A percentile compares a stretch with the other conserved stretches of the same genome.
Evolutionary conservation across 2,113 vertebrate genomes (phyloP).

Genomic region (Lepisosteus osseus): DNA sequence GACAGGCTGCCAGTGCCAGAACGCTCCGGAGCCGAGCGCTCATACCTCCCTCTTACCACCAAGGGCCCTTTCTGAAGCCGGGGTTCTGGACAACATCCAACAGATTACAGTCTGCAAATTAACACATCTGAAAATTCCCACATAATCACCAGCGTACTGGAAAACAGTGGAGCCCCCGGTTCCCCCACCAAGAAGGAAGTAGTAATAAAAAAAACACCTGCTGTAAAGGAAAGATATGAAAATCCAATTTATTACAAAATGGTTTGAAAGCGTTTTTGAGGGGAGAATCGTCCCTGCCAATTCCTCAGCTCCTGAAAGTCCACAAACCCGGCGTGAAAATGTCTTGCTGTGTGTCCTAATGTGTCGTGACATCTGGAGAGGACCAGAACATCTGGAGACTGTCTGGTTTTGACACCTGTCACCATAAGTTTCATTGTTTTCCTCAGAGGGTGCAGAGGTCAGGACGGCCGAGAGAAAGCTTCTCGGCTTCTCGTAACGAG

Average conservation of each 20-base stretch:
- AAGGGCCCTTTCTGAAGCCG: neutral
- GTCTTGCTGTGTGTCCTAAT: neutral
- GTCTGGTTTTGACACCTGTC: neutral
- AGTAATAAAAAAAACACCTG: no score
- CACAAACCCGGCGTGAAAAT: no score
- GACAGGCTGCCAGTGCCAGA: slow-evolving; percentile 9
- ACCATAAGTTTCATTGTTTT: slow-evolving; percentile 13
- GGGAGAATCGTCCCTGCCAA: no score
- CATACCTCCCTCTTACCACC: neutral
- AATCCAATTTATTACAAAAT: no score
- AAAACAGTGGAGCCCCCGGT: no score
- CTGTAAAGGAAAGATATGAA: no score
- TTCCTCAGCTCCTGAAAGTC: no score
- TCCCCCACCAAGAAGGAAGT: no score
- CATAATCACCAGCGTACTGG: no score
- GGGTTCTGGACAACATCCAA: neutral
- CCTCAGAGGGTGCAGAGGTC: neutral
- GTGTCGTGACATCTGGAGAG: slow-evolving; percentile 19
- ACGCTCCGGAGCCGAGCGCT: slow-evolving; percentile 7
- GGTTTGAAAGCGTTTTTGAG: no score
- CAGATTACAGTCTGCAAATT: neutral
- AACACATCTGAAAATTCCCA: neutral
- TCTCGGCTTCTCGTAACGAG: no score
- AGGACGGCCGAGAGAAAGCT: no score
- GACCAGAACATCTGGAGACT: slow-evolving; percentile 24